Evolutionary conservation across 2,888 invertebrate species (phyloP).

Genomic region (Myopa tessellatipennis): DNA sequence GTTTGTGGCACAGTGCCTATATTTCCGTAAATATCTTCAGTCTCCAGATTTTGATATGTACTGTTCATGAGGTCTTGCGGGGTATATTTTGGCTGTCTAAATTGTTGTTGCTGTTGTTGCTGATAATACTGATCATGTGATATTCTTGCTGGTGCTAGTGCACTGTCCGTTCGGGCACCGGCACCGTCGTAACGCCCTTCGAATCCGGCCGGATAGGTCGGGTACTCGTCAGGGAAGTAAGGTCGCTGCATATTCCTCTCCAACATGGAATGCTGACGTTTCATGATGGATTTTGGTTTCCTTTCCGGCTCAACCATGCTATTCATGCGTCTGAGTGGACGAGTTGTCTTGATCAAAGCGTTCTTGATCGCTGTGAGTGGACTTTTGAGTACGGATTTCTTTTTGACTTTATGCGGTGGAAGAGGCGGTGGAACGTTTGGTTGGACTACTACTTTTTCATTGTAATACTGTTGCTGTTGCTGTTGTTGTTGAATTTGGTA

Average conservation of each 20-base stretch:
- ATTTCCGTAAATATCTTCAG: constrained; percentile 67
- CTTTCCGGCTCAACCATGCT: constrained; percentile 67
- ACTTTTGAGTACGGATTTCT: constrained; percentile 67
- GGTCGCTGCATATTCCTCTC: constrained; percentile 64
- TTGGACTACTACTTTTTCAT: constrained; percentile 55
- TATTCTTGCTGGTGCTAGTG: constrained; percentile 42
- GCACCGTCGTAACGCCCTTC: constrained; percentile 54
- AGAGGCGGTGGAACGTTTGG: constrained; percentile 59
- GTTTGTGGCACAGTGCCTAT: constrained; percentile 51
- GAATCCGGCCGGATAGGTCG: constrained; percentile 63
- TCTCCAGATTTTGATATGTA: constrained; percentile 66
- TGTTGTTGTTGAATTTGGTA: constrained; percentile 50
- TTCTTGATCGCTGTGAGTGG: constrained; percentile 66
- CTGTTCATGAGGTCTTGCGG: constrained; percentile 60
- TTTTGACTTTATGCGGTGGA: constrained; percentile 62
- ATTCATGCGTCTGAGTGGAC: constrained; percentile 66
- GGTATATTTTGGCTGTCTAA: constrained; percentile 41
- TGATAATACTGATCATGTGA: constrained; percentile 56
- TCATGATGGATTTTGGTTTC: constrained; percentile 59
- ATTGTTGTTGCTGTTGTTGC: constrained; percentile 49
- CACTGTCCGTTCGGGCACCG: constrained; percentile 47
- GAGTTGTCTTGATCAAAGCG: constrained; percentile 65
- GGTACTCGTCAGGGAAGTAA: constrained; percentile 66
- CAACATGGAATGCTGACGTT: constrained; percentile 67
- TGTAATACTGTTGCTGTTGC: constrained; percentile 57